Base-by-base conservation (phyloP, 37 sponge, comb jelly and placozoan genomes). In the Diacarnus erythraeanus region DNA sequence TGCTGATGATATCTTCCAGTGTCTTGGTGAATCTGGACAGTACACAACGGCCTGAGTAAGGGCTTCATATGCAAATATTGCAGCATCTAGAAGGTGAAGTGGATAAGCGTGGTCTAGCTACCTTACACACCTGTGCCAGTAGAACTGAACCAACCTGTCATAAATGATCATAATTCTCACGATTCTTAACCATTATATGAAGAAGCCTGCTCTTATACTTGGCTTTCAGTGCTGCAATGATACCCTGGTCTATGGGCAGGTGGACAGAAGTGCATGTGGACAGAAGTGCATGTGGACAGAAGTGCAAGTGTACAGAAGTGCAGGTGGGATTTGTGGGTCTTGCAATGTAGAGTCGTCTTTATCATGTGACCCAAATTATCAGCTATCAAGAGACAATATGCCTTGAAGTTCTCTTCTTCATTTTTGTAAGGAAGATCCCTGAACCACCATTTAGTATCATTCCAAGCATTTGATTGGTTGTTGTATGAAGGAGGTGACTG, bases 241-340 rank as follows among this genome's bases (percentile, higher is more conserved):
- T 38, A 34, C 71, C 71, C 40, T 70, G 30, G 54, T 43, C n/a
- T 5, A 73, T 42, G n/a, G 74, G 74, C 43, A 44, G 74, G 43
- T 23, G 54, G 31, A 44, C 74, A 5, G 74, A 73, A 44, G 47
- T n/a, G n/a, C n/a, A n/a, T n/a, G n/a, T n/a, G n/a, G n/a, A n/a
- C n/a, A n/a, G n/a, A n/a, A n/a, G n/a, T n/a, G n/a, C n/a, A n/a
- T n/a, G n/a, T n/a, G n/a, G n/a, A n/a, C n/a, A n/a, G n/a, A n/a
- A n/a, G n/a, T 73, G 9, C 38, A 35, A 29, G 31, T 70, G 31
- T n/a, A n/a, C n/a, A n/a, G n/a, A n/a, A n/a, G 42, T 29, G n/a
- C 25, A 44, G 43, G 22, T 5, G 9, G 4, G 22, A 60, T 25
- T 25, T 60, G 61, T 43, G 41, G 74, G 30, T 38, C 74, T 73